Base-by-base conservation (phyloP, 1,140 invertebrate genomes). In the Neodiprion pinetum region DNA sequence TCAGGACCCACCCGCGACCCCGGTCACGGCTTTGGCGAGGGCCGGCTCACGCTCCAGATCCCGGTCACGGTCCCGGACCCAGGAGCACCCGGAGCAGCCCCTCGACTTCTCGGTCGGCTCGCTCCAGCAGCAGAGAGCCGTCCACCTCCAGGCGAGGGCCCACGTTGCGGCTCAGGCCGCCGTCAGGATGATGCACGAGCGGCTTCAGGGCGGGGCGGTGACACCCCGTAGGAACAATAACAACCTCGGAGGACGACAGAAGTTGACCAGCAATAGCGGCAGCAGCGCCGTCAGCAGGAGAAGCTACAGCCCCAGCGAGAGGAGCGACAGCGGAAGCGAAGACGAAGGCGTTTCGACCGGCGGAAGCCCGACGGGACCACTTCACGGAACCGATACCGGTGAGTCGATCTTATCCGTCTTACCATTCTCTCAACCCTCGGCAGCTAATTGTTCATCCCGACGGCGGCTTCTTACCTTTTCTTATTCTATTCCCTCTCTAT, bases 51-150 rank as follows among this genome's bases (percentile, higher is more conserved):
- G 53, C 11, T 61, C 53, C 83, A 23, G 74, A 84, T 69, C 83
- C 80, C 17, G 75, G 73, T 61, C 85, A 85, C 70, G 78, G 82
- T 69, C 83, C 82, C 61, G 70, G 40, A 11, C 69, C 11, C 80
- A 85, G 72, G 80, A 83, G 12, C 86, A 88, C 10, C 83, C 86
- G 48, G 88, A 89, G 75, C 88, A 89, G 70, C 88, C 88, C 1
- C 77, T 89, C 4, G 88, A 89, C 70, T 89, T 89, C 72, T 89
- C 88, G 47, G 88, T 89, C 67, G 88, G 87, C 11, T 86, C 86
- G 1, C 72, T 88, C 61, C 86, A 88, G 50, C 88, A 89, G 71
- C 84, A 84, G 17, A 83, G 82, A 78, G 53, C 53, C 53, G 53
- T 61, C 9, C 53, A 61, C 7, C 76, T 86, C 61, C 83, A 86